A percentile compares a stretch with the other conserved stretches of the same genome.
Conservation (phyloP, 2,113 vertebrate genomes). For the Camelus bactrianus region DNA sequence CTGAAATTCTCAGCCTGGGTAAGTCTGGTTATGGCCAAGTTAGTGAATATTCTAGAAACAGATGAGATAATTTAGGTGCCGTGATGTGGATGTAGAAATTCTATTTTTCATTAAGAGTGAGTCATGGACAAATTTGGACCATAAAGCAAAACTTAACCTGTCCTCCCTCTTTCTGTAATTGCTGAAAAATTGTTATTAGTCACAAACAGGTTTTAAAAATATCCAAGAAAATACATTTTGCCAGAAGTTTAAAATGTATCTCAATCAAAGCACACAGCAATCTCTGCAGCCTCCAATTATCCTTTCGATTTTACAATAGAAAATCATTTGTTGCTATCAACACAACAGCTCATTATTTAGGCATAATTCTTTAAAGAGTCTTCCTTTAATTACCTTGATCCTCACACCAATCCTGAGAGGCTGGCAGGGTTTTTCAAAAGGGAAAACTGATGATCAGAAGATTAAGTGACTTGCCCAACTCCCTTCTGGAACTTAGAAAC, state of each 20-base stretch:
- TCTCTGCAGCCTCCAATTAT: neutral
- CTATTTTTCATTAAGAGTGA: constrained; percentile 60
- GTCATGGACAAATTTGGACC: constrained; percentile 38
- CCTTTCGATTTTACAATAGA: neutral
- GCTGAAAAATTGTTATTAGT: neutral
- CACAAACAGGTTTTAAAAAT: constrained; percentile 16
- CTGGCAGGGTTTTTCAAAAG: neutral
- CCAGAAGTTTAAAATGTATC: constrained; percentile 9
- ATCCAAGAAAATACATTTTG: constrained; percentile 40
- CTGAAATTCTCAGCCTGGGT: neutral
- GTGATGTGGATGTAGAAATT: constrained; percentile 7
- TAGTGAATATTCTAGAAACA: constrained; percentile 23
- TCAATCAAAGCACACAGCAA: neutral
- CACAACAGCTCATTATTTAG: neutral
- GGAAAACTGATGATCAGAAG: neutral
- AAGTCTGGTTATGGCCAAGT: neutral
- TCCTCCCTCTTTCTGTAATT: constrained; percentile 34
- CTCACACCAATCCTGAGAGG: neutral
- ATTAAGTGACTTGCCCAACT: neutral
- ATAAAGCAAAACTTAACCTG: constrained; percentile 25
- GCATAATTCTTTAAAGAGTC: neutral
- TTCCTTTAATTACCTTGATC: neutral
- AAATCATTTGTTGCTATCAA: neutral
- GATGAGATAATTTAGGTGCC: constrained; percentile 45
- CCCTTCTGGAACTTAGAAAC: neutral